Evolutionary conservation across 2,113 vertebrate species (phyloP).

Genomic region (Lichenostomus cassidix): DNA sequence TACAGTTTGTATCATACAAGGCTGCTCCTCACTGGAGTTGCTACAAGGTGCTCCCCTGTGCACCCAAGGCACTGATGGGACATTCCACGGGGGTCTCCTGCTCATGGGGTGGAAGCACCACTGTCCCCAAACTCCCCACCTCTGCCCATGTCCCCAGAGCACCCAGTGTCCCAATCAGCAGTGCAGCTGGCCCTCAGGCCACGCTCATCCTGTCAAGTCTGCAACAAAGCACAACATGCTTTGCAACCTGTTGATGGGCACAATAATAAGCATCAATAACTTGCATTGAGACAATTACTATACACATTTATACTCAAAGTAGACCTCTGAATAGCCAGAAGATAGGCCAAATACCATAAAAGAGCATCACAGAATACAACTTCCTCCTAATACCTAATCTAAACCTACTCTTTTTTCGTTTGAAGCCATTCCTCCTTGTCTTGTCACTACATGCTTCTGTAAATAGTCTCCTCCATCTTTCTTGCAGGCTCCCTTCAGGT

Average conservation of each 20-base stretch:
- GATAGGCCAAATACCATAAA: neutral
- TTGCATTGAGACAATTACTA: neutral
- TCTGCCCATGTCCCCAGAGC: neutral
- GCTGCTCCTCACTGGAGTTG: neutral
- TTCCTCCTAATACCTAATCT: neutral
- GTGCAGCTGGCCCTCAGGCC: neutral
- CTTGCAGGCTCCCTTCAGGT: neutral
- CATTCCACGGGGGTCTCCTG: neutral
- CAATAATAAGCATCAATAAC: neutral
- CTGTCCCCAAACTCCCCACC: accelerated
- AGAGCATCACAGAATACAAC: neutral
- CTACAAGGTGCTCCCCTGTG: neutral
- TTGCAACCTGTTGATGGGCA: neutral
- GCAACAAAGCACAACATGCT: no score
- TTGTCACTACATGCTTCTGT: neutral
- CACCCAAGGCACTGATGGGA: neutral
- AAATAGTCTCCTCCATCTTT: neutral
- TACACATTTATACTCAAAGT: neutral
- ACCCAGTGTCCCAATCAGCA: accelerated
- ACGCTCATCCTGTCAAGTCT: accelerated
- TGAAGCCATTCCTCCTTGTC: neutral
- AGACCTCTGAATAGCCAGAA: neutral
- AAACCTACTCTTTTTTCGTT: neutral
- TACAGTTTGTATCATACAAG: neutral
- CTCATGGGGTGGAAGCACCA: neutral